Base-by-base conservation (phyloP, 2,113 vertebrate species). In the Tyto alba region DNA sequence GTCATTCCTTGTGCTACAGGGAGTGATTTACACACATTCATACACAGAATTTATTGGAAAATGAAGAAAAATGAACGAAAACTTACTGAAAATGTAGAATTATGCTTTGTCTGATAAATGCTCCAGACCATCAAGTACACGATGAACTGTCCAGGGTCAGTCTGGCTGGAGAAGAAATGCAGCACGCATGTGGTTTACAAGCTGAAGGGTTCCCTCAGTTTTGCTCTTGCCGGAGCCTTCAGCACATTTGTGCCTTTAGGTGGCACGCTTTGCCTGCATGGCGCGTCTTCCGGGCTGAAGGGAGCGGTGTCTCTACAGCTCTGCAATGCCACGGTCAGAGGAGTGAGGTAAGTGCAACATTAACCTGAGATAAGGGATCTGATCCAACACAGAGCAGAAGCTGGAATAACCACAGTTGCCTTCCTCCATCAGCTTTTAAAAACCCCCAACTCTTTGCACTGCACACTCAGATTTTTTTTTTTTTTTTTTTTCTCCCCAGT, bases 211-310 rank as follows among this genome's bases (percentile, higher is more conserved):
- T 71, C 0, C 0, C 38, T 43, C 48, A 2, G 4, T n/a, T 76
- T 45, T 81, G 40, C 52, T 47, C 63, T 45, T 15, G 27, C 57
- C 52, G 66, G 62, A 78, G 57, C 69, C 62, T 47, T 53, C 45
- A 64, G 78, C 71, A n/a, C 74, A 6, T 74, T 68, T 41, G 25
- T 85, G 91, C 94, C 95, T 86, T 94, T 88, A 96, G 95, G 73
- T 93, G 96, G 79, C 89, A 88, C 38, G 47, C 67, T 47, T 50
- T 23, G 48, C 64, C 79, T 41, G 64, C 6, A 19, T 15, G 19
- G 4, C 7, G 60, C 2, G 0, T 13, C 38, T 36, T 59, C 12
- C 38, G 53, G 10, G 3, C n/a, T n/a, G 12, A 30, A 20, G 21
- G 23, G 26, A 56, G 16, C 48, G 23, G 8, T 2, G 29, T 15